phyloP scores from a whole-genome alignment of 2,797 vertebrate species.

The Cryptoprocta ferox region DNA sequence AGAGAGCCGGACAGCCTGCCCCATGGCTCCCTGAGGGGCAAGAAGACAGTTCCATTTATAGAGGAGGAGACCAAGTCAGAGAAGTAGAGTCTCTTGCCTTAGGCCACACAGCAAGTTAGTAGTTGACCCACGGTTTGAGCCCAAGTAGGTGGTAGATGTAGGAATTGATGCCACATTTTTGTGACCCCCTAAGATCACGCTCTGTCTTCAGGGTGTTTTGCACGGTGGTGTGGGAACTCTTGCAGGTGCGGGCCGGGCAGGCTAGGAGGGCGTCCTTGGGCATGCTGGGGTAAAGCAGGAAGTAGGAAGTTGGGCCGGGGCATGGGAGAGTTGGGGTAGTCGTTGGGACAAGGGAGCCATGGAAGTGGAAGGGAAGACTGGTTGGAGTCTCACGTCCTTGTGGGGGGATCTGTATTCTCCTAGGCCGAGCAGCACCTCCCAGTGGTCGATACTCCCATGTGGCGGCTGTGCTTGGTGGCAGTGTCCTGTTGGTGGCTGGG shows the following conservation, averaged over 20 bases:
- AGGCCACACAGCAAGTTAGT: neutral
- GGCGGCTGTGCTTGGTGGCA: constrained; percentile 93
- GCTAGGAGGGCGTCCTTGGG: neutral
- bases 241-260: neutral
- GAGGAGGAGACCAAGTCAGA: neutral
- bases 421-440: constrained; percentile 88
- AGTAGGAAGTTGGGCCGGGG: neutral
- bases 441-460: constrained; percentile 95
- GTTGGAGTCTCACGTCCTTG: neutral
- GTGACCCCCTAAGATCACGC: neutral
- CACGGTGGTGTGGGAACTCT: neutral
- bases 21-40: no score
- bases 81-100: neutral
- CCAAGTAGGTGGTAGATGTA: neutral
- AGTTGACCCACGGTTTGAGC: neutral
- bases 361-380: fast-evolving
- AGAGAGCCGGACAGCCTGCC: neutral
- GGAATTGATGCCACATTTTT: neutral
- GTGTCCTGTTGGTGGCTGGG: constrained; percentile 93
- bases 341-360: neutral
- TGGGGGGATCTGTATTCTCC: constrained; percentile 31
- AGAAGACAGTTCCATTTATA: neutral
- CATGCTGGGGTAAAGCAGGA: neutral
- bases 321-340: neutral
- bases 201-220: neutral